Base-by-base conservation (phyloP, 1,140 invertebrate genomes). In the Drosophila lacteicornis region DNA sequence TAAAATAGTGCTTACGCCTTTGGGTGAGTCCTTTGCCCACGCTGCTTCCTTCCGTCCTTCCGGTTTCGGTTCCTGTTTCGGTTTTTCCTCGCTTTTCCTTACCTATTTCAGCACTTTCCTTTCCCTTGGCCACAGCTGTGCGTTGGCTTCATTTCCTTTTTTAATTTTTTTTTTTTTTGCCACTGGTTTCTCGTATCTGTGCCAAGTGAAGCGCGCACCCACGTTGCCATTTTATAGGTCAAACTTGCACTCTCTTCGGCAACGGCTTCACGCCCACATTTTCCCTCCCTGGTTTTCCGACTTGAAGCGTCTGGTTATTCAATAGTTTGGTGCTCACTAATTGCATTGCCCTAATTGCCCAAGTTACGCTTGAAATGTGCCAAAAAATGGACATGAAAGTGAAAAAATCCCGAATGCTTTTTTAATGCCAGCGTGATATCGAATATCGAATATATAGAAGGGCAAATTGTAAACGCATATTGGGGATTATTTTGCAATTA, bases 271-370 rank as follows among this genome's bases (percentile, higher is more conserved):
- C 63, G 43, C 33, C 43, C 65, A 47, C 63, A 3, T 19, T 53
- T n/a, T 8, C 9, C 49, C 17, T 36, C 19, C 8, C 33, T 36
- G 42, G 27, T 57, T 36, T 38, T 17, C 40, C 19, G 42, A 50
- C 60, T 76, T 55, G 53, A 58, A 47, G 40, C 80, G 71, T 60
- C 73, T 83, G 62, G 57, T 78, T 83, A 80, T 88, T 88, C 80
- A 88, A 80, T 88, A 74, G 84, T 88, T 73, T 83, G 71, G 47
- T 46, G 25, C 76, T 74, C 56, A 78, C 84, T 88, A 90, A 88
- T 88, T 88, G 85, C 85, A 90, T 88, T 85, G 70, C 75, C 82
- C 81, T 82, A 82, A 85, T 85, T 85, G 85, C 69, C 63, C 74
- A 69, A 73, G 74, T 81, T 90, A 67, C 78, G 78, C 81, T 90